Percentiles rank a stretch among this genome's conserved stretches.
These are phyloP conservation scores for Prionace glauca DNA, from an alignment of 2,797 vertebrate species.

Conservation along the genomic window DNA sequence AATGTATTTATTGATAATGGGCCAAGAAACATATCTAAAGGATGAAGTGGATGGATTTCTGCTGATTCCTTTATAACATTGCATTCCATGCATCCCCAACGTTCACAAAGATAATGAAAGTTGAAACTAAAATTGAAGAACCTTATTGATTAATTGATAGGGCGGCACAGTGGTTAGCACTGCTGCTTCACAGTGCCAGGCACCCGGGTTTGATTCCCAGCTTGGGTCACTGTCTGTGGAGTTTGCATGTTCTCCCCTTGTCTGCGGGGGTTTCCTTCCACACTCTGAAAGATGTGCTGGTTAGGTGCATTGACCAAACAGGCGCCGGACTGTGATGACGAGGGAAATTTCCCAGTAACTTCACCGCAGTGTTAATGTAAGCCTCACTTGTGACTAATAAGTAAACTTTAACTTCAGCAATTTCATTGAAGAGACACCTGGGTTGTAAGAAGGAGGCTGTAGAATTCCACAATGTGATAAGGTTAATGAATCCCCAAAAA, in stretches of 20 bases:
- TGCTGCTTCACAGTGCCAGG: too few relatives aligned
- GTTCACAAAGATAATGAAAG: not conserved
- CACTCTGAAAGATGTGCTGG: too few relatives aligned
- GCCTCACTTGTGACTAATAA: too few relatives aligned
- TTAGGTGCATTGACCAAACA: too few relatives aligned
- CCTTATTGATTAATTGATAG: not conserved
- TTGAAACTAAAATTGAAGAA: not conserved
- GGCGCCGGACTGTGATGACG: too few relatives aligned
- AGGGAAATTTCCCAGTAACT: too few relatives aligned
- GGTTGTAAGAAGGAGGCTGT: not conserved
- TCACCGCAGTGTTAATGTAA: too few relatives aligned
- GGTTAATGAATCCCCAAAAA: not conserved
- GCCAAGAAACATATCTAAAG: not conserved
- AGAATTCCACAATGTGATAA: not conserved
- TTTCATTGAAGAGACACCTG: not conserved
- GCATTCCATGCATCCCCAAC: not conserved
- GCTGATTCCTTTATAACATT: not conserved
- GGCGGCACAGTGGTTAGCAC: too few relatives aligned
- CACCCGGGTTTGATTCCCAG: too few relatives aligned
- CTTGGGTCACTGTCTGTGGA: too few relatives aligned
- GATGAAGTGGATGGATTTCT: not conserved
- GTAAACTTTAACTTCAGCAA: not conserved
- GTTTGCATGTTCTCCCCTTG: too few relatives aligned
- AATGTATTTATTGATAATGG: not conserved
- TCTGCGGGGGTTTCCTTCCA: too few relatives aligned